Evolutionary conservation across 2,888 invertebrate genomes (phyloP).

Genomic region (Eristalis intricaria): DNA sequence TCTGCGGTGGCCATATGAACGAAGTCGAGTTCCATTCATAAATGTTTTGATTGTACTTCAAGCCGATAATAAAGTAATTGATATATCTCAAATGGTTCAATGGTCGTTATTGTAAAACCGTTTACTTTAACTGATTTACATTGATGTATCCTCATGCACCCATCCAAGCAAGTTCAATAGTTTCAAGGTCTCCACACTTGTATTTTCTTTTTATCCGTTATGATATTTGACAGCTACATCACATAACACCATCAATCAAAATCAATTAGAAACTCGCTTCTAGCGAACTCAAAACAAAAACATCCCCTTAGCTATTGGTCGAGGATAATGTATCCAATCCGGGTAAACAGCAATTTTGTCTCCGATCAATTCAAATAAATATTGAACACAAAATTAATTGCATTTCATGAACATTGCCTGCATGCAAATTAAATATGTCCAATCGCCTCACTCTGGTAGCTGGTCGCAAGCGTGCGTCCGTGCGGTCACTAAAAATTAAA

Average conservation of each 20-base stretch:
- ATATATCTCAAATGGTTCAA: too few relatives aligned
- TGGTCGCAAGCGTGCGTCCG: background rate
- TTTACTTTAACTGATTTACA: too few relatives aligned
- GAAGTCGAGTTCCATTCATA: too few relatives aligned
- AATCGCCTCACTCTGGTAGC: background rate
- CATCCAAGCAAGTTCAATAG: too few relatives aligned
- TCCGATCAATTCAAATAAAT: background rate
- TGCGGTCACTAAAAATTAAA: slow-evolving; percentile 22
- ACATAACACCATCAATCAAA: background rate
- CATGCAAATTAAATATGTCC: slow-evolving; percentile 11
- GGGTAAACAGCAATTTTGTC: background rate
- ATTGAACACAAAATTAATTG: background rate
- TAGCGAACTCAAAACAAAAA: background rate
- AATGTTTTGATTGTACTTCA: too few relatives aligned
- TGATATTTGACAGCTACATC: background rate
- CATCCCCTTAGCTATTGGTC: background rate
- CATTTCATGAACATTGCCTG: background rate
- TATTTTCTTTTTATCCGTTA: background rate
- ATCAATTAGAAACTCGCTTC: background rate
- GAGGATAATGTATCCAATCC: background rate
- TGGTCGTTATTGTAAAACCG: too few relatives aligned
- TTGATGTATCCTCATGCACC: too few relatives aligned
- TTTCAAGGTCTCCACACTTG: too few relatives aligned
- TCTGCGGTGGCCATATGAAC: too few relatives aligned
- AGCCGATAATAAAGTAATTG: too few relatives aligned